phyloP scores from a whole-genome alignment of 2,113 vertebrate species.

The Oncorhynchus clarkii region DNA sequence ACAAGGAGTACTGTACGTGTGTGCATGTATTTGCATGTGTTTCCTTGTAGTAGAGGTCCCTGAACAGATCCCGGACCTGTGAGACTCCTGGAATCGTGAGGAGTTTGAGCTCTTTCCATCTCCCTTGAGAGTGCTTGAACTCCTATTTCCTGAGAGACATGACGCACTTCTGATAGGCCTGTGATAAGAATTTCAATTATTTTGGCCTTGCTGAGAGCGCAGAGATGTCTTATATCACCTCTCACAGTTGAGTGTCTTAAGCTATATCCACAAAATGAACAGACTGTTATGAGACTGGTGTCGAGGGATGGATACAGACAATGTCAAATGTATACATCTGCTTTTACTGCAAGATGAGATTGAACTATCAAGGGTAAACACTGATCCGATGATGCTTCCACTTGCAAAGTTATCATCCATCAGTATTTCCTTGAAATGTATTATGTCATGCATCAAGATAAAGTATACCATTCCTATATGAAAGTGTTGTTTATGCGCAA shows the following conservation, averaged over 20 bases:
- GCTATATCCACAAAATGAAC: slow-evolving; percentile 12
- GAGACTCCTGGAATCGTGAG: not conserved
- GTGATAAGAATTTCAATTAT: slow-evolving; percentile 44
- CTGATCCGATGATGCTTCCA: not conserved
- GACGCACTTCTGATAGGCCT: slow-evolving; percentile 19
- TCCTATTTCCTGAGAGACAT: slow-evolving; percentile 1
- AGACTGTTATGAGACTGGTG: not conserved
- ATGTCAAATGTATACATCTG: not conserved
- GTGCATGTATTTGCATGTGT: not conserved
- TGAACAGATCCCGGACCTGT: not conserved
- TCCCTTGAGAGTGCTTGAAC: slow-evolving; percentile 21
- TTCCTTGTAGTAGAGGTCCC: not conserved
- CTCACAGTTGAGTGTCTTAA: not conserved
- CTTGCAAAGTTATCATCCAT: too few relatives aligned
- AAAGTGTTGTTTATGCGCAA: too few relatives aligned
- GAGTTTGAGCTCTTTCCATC: slow-evolving; percentile 4
- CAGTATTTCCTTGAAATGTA: too few relatives aligned
- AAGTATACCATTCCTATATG: too few relatives aligned
- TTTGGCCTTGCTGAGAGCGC: not conserved
- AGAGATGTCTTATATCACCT: slow-evolving; percentile 11
- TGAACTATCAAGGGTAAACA: not conserved
- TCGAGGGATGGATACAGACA: slow-evolving; percentile 2
- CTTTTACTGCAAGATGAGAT: not conserved
- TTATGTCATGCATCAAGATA: too few relatives aligned
- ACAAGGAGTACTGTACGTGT: not conserved